Conservation (phyloP, 2,888 invertebrate genomes). For the Rhopalosiphum nymphaeae region DNA sequence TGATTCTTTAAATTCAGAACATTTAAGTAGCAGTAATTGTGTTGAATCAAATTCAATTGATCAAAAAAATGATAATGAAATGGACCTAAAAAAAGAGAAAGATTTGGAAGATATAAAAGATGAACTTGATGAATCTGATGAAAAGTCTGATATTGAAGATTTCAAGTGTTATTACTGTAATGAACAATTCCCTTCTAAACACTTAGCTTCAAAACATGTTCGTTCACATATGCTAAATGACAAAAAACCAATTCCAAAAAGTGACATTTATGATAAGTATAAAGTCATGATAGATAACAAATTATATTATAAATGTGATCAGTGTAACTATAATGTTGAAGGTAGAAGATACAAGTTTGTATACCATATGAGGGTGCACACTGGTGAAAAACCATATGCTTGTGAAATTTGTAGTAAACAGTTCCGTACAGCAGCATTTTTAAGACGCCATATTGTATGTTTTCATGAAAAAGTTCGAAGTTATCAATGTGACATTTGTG, state of each 20-base stretch:
- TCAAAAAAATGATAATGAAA: background rate
- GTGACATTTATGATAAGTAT: slow-evolving; percentile 66
- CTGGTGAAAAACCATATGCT: slow-evolving; percentile 68
- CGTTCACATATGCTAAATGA: slow-evolving; percentile 21
- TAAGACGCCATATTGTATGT: slow-evolving; percentile 73
- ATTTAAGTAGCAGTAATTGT: background rate
- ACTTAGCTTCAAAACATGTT: slow-evolving; percentile 52
- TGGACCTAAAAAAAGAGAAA: background rate
- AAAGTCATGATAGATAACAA: slow-evolving; percentile 69
- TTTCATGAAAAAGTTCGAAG: slow-evolving; percentile 72
- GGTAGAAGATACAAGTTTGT: slow-evolving; percentile 63
- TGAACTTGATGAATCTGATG: slow-evolving; percentile 35
- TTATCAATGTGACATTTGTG: slow-evolving; percentile 73
- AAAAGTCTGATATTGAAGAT: slow-evolving; percentile 45
- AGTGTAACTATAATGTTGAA: slow-evolving; percentile 68
- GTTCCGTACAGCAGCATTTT: slow-evolving; percentile 66
- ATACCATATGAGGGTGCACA: slow-evolving; percentile 67
- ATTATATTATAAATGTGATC: slow-evolving; percentile 71
- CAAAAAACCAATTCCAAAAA: slow-evolving; percentile 34
- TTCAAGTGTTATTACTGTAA: slow-evolving; percentile 64
- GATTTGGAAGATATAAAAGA: background rate
- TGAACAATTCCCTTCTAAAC: slow-evolving; percentile 52
- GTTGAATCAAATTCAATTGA: background rate
- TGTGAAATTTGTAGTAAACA: slow-evolving; percentile 68
- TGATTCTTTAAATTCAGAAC: background rate